Conservation (phyloP, 2,113 vertebrate genomes). For the Aspidoscelis tigris region DNA sequence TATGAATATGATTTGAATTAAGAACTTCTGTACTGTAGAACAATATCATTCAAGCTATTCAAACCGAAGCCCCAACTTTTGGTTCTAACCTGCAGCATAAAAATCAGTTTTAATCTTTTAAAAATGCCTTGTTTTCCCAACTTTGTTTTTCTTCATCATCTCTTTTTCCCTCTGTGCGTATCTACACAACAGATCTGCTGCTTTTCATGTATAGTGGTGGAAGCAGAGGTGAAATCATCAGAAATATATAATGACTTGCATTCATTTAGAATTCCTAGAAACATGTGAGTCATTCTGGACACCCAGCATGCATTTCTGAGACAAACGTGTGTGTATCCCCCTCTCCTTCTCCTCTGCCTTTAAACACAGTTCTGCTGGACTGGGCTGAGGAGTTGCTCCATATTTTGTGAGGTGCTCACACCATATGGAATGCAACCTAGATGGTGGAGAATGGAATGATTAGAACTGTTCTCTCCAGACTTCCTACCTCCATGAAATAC, state of each 20-base stretch:
- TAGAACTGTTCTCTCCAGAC: neutral
- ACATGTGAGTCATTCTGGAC: neutral
- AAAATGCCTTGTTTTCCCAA: too few species aligned
- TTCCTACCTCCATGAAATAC: too few species aligned
- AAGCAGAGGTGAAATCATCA: too few species aligned
- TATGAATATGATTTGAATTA: neutral
- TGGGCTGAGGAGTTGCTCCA: neutral
- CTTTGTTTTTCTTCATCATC: neutral
- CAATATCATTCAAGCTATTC: neutral
- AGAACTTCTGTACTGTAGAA: neutral
- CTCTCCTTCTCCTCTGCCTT: neutral
- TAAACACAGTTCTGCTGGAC: neutral
- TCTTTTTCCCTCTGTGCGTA: neutral
- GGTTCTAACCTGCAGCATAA: neutral
- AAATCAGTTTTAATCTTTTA: neutral
- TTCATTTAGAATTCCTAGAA: neutral
- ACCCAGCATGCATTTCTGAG: neutral
- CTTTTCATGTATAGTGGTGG: neutral
- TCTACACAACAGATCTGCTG: neutral
- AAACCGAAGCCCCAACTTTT: neutral
- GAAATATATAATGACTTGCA: neutral
- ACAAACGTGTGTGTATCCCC: neutral
- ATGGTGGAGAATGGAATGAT: neutral
- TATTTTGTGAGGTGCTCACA: neutral
- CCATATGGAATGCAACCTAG: neutral